These are phyloP conservation scores for Narcine bancroftii DNA, from an alignment of 2,113 vertebrate species.

Conservation along the genomic window DNA sequence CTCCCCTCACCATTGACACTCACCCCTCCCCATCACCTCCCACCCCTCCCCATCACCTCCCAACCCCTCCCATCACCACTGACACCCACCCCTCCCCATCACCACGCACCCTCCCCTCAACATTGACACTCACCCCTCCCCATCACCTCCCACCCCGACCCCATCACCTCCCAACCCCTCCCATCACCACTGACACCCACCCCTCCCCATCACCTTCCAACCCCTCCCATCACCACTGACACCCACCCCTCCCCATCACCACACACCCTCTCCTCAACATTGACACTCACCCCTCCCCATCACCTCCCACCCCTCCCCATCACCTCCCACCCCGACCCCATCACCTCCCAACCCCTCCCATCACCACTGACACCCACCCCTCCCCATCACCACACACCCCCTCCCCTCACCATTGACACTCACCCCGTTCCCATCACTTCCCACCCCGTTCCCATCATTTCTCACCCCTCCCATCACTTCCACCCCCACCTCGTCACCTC, in stretches of 20 bases:
- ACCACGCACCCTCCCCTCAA: not conserved
- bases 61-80: not conserved
- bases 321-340: too few species aligned
- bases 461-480: too few species aligned
- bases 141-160: not conserved
- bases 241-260: not conserved
- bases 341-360: too few species aligned
- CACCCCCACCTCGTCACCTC: too few species aligned
- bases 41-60: not conserved
- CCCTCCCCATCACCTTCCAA: not conserved
- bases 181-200: not conserved
- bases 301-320: too few species aligned
- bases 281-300: not conserved
- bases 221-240: accelerated
- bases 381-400: too few species aligned
- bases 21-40: not conserved
- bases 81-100: not conserved
- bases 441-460: too few species aligned
- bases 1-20: not conserved
- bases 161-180: not conserved
- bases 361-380: too few species aligned
- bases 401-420: too few species aligned
- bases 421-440: not conserved
- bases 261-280: too few species aligned
- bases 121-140: not conserved